Evolutionary conservation across 1,140 invertebrate genomes (phyloP).

Genomic region (Leptopilina boulardi): DNA sequence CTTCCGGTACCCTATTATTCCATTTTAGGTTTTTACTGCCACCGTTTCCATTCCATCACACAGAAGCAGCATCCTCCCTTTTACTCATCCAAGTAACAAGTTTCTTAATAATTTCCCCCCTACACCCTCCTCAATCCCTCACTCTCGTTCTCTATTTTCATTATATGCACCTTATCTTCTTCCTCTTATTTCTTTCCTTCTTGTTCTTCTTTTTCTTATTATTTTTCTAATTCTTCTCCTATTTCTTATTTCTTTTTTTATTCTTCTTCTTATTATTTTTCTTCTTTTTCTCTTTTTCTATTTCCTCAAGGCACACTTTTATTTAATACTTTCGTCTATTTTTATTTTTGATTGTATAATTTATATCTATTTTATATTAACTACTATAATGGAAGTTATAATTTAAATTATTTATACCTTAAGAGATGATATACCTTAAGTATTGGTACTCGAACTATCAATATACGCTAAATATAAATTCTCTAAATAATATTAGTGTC

Average conservation of each 20-base stretch:
- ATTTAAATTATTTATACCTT: no score
- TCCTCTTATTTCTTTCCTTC: not conserved
- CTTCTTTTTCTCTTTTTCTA: no score
- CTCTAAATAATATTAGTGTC: no score
- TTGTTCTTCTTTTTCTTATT: constrained; percentile 11
- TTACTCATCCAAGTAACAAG: not conserved
- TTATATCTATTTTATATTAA: no score
- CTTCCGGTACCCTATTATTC: constrained; percentile 75
- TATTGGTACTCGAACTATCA: no score
- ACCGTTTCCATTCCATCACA: constrained; percentile 61
- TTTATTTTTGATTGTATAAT: no score
- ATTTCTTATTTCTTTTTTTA: constrained; percentile 33
- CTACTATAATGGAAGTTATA: no score
- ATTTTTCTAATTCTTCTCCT: constrained; percentile 30
- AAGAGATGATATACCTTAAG: no score
- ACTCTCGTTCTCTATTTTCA: not conserved
- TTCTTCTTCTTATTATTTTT: constrained; percentile 24
- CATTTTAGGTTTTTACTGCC: constrained; percentile 73
- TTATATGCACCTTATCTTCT: constrained; percentile 1
- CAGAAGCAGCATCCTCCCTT: constrained; percentile 35
- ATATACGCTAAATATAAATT: no score
- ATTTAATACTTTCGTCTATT: no score
- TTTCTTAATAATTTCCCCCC: not conserved
- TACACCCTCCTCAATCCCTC: not conserved
- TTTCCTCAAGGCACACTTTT: no score